phyloP scores from a whole-genome alignment of 2,888 invertebrate species.

The Euzetes globulus region DNA sequence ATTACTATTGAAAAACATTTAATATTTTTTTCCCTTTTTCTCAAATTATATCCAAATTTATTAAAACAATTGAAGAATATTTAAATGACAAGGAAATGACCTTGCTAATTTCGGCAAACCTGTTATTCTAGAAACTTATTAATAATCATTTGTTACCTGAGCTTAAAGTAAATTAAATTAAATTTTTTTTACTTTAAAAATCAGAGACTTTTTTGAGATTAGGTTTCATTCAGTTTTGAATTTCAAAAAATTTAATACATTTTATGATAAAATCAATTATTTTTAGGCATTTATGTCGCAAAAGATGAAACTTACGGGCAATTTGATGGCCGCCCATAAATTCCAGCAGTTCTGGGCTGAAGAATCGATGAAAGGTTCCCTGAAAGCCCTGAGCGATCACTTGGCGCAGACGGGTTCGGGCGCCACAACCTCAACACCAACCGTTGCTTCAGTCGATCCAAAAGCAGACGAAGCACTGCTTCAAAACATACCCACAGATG shows the following conservation, averaged over 20 bases:
- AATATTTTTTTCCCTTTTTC: no score
- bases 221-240: background rate
- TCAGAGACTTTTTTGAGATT: no score
- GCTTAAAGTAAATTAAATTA: no score
- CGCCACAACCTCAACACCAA: background rate
- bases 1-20: no score
- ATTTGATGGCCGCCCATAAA: constrained; percentile 48
- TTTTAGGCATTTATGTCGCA: constrained; percentile 47
- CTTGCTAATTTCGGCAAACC: no score
- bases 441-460: background rate
- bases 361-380: constrained; percentile 23
- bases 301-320: constrained; percentile 48
- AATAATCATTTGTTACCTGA: no score
- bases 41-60: no score
- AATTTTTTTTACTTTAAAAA: background rate
- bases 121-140: no score
- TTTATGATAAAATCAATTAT: background rate
- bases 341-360: constrained; percentile 45
- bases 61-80: no score
- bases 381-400: background rate
- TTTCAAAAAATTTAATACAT: background rate
- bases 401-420: background rate
- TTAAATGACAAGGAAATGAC: no score
- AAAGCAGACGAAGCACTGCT: background rate
- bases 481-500: constrained; percentile 35